Evolutionary conservation across 2,888 invertebrate species (phyloP), one percentile per base, ranked within the genome.

Genomic region (Epistrophella euchroma): DNA sequence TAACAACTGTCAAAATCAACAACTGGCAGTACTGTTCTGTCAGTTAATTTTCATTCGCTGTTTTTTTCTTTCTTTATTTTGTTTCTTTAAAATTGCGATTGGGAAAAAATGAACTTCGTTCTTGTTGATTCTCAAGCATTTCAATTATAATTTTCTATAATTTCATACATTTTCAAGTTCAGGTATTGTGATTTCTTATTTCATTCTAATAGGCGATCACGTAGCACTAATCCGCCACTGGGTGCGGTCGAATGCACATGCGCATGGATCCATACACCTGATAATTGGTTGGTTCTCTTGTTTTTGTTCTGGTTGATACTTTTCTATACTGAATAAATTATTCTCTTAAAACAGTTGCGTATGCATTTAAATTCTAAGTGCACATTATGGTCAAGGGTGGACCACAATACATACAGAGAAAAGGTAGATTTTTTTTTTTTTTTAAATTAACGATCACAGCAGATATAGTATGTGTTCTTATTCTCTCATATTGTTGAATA

Each of bases 371-470:
- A 45, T 37, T 68, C 60, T 43, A 43, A 50, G 17, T 70, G 68
- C 82, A 66, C 45, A 64, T 66, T 74, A 82, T 78, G 86, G 86
- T 82, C 86, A 86, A 86, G 86, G 86, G 74, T 86, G 77, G 62
- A 64, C 81, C 52, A 37, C 68, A 37, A 40, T 52, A 43, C n/a
- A 40, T 52, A 43, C n/a, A 19, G 47, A 47, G 19, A 64, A 47
- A 11, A 40, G 32, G 3, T 32, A 22, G 19, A 50, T 64, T 71
- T 71, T 72, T 52, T 71, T 72, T 52, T 71, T 17, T 43, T 72
- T 52, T 71, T n/a, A 25, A 64, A 45, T 66, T 64, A 64, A 74
- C 64, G 32, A 28, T 40, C 19, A 25, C 25, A 56, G 56, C 58
- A 19, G 19, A 47, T 19, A 11, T 45, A 35, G 35, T 35, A 35